Evolutionary conservation across 2,113 vertebrate species (phyloP).

Genomic region (Serilophus lunatus): DNA sequence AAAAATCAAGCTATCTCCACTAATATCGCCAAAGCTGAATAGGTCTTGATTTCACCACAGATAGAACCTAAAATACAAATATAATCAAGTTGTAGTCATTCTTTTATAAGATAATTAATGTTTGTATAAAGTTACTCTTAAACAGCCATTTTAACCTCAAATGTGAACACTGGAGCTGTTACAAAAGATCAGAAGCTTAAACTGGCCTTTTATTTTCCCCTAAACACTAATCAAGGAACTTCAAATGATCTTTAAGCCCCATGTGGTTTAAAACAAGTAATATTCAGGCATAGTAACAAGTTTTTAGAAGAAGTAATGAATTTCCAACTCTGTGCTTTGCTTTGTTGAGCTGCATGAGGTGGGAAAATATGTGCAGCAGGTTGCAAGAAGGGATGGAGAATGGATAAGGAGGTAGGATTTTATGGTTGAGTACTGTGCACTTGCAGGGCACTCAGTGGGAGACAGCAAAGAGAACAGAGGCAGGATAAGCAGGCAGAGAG

Average conservation of each 20-base stretch:
- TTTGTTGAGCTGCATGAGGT: not conserved
- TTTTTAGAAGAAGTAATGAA: not conserved
- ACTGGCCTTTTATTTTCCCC: not conserved
- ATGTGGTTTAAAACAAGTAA: not conserved
- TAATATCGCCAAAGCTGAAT: not conserved
- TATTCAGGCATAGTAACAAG: not conserved
- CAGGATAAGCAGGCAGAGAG: not conserved
- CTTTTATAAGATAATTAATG: constrained; percentile 4
- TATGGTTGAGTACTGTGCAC: no score
- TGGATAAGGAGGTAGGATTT: not conserved
- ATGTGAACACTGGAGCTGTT: not conserved
- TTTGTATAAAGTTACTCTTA: not conserved
- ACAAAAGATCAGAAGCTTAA: not conserved
- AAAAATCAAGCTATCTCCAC: not conserved
- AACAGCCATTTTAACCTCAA: not conserved
- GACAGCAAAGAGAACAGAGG: not conserved
- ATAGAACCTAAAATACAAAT: not conserved
- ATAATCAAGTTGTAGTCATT: constrained; percentile 1
- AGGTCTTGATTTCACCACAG: not conserved
- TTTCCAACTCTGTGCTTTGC: not conserved
- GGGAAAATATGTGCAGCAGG: not conserved
- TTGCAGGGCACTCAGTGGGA: not conserved
- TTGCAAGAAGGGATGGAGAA: not conserved
- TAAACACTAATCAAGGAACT: not conserved
- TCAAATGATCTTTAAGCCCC: not conserved